Evolutionary conservation across 2,113 vertebrate species (phyloP).

Genomic region (Rhinogobius similis): DNA sequence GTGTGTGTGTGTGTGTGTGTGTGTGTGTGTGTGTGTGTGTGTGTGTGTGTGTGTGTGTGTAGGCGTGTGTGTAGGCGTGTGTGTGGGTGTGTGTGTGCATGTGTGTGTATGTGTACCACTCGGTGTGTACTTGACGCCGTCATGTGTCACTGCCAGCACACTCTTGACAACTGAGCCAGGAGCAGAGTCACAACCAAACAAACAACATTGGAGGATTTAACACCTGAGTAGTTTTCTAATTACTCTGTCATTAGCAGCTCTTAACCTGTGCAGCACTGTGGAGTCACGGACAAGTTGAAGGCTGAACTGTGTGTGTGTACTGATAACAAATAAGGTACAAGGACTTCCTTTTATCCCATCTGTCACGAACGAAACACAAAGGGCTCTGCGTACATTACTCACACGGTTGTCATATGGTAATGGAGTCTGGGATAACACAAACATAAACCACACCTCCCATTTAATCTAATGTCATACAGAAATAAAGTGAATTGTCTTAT

Average conservation of each 20-base stretch:
- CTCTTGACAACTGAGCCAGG: conserved; percentile 20
- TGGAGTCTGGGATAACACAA: neutral
- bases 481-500: neutral
- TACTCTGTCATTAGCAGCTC: conserved; percentile 49
- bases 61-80: neutral
- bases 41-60: too few species aligned
- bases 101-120: conserved; percentile 17
- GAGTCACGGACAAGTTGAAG: neutral
- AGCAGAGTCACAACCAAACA: conserved; percentile 37
- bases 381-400: neutral
- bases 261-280: conserved; percentile 24
- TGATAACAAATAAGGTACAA: neutral
- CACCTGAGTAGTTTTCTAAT: conserved; percentile 58
- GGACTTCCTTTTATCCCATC: neutral
- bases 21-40: too few species aligned
- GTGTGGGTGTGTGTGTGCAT: conserved; percentile 15
- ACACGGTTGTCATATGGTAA: neutral
- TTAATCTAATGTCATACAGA: neutral
- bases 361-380: neutral
- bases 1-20: neutral
- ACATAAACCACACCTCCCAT: neutral
- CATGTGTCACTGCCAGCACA: conserved; percentile 13
- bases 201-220: conserved; percentile 51
- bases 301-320: neutral
- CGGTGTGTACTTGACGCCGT: conserved; percentile 6